Percentiles rank a stretch among this genome's conserved stretches.
phyloP scores from a whole-genome alignment of 2,797 vertebrate species.

The Macrochelys suwanniensis region DNA sequence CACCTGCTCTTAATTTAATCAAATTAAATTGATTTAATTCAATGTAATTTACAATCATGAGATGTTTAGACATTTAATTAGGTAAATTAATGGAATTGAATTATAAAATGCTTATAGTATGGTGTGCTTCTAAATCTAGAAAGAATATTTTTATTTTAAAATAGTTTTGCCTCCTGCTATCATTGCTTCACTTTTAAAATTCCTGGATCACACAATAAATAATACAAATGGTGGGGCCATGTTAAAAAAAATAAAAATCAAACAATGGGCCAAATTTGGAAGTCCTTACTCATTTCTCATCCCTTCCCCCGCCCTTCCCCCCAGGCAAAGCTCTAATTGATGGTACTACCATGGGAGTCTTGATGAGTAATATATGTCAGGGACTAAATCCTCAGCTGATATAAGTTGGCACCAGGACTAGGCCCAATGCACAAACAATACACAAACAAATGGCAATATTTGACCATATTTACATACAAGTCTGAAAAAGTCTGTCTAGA shows the following conservation, averaged over 20 bases:
- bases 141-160: not conserved
- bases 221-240: not conserved
- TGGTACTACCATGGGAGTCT: not conserved
- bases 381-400: not conserved
- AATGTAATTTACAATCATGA: not conserved
- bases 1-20: not conserved
- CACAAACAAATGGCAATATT: not conserved
- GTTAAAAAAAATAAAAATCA: not conserved
- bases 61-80: not conserved
- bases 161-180: not conserved
- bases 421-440: not conserved
- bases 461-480: not conserved
- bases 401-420: not conserved
- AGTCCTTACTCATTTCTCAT: not conserved
- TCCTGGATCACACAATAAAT: not conserved
- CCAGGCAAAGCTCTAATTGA: not conserved
- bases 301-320: rapidly evolving
- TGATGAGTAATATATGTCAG: not conserved
- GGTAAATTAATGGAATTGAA: not conserved
- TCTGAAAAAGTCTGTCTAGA: not conserved
- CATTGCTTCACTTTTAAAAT: not conserved
- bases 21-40: not conserved
- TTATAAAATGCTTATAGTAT: not conserved
- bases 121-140: not conserved
- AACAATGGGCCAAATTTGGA: not conserved